phyloP scores from a whole-genome alignment of 2,797 vertebrate species.

The Erpetoichthys calabaricus region DNA sequence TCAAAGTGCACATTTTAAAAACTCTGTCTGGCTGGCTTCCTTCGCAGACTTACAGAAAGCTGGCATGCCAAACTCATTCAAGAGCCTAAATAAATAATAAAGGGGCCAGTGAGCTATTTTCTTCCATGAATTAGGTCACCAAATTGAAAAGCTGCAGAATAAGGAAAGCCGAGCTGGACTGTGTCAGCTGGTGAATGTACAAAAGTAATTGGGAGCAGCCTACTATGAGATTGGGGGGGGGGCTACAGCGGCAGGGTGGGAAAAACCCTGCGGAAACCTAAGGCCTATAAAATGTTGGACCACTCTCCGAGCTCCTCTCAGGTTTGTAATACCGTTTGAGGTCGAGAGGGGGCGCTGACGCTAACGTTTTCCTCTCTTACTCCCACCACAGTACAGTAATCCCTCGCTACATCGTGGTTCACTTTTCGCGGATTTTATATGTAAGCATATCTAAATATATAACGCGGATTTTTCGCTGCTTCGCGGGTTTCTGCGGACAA shows the following conservation, averaged over 20 bases:
- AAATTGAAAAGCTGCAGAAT: conserved; percentile 19
- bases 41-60: conserved; percentile 39
- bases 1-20: conserved; percentile 44
- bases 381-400: too few species aligned
- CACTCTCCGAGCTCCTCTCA: too few species aligned
- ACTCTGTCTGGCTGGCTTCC: conserved; percentile 55
- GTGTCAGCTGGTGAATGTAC: conserved; percentile 30
- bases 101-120: conserved; percentile 36
- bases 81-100: conserved; percentile 51
- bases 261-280: too few species aligned
- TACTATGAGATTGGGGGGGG: conserved; percentile 19
- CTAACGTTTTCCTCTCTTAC: too few species aligned
- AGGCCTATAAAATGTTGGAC: too few species aligned
- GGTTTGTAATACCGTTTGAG: too few species aligned
- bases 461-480: too few species aligned
- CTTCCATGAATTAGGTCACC: conserved; percentile 45
- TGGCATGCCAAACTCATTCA: conserved; percentile 34
- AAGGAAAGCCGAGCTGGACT: conserved; percentile 35
- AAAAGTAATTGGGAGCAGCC: conserved; percentile 21
- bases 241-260: conserved; percentile 18
- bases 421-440: too few species aligned
- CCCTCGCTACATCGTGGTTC: too few species aligned
- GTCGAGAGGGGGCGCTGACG: too few species aligned
- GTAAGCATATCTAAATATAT: too few species aligned
- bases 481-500: too few species aligned